phyloP scores from a whole-genome alignment of 30 jellyfish, hydroid and myxozoan species.

The Hydra vulgaris region DNA sequence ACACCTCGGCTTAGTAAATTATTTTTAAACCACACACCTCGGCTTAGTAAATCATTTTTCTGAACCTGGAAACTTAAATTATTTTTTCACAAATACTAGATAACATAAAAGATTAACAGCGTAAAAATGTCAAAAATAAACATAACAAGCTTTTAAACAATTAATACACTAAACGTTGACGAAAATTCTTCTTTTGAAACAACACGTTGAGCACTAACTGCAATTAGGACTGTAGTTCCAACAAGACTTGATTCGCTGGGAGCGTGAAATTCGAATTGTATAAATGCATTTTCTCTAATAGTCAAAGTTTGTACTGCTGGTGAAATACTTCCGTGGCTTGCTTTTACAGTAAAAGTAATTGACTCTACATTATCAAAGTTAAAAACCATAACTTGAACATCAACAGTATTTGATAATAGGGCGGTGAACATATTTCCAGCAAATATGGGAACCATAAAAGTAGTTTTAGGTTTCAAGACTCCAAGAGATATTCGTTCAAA shows the following conservation, averaged over 20 bases:
- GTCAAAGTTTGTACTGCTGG: not conserved
- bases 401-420: not conserved
- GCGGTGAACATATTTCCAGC: conserved; percentile 52
- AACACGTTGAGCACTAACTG: not conserved
- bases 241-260: not conserved
- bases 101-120: no score
- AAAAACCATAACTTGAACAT: conserved; percentile 14
- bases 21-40: no score
- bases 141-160: not conserved
- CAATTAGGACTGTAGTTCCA: not conserved
- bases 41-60: no score
- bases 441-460: conserved; percentile 3
- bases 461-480: conserved; percentile 20
- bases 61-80: no score
- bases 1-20: no score
- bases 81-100: no score
- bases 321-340: conserved; percentile 22
- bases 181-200: not conserved
- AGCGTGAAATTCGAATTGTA: not conserved
- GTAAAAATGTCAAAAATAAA: no score
- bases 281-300: not conserved
- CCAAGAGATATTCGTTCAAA: conserved; percentile 52
- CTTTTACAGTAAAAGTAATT: conserved; percentile 7
- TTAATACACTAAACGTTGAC: not conserved
- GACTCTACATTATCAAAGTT: conserved; percentile 19